Percentiles rank a stretch among this genome's conserved stretches.
These are phyloP conservation scores for Cheirogaleus medius DNA, from an alignment of 2,113 vertebrate genomes.

Conservation along the genomic window DNA sequence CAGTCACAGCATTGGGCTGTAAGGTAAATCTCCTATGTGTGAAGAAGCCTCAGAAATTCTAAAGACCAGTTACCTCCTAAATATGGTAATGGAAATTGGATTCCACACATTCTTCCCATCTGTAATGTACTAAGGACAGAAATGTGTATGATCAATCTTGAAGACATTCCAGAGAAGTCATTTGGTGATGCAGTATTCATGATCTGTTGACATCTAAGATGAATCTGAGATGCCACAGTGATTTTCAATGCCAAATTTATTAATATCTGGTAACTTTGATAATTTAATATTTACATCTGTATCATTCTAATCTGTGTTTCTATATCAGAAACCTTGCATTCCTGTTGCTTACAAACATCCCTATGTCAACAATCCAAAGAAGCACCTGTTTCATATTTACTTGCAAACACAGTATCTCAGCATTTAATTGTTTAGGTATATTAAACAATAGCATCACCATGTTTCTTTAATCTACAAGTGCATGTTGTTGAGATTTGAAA, in stretches of 20 bases:
- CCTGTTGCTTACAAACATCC: neutral
- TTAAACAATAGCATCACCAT: neutral
- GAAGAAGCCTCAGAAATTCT: neutral
- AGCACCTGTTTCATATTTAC: neutral
- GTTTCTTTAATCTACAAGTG: neutral
- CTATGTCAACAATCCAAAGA: neutral
- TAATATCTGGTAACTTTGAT: neutral
- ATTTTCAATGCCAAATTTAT: constrained; percentile 18
- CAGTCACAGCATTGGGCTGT: neutral
- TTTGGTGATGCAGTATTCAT: constrained; percentile 29
- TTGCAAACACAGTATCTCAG: neutral
- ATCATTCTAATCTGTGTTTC: neutral
- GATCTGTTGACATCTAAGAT: constrained; percentile 22
- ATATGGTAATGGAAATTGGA: neutral
- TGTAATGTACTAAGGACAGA: constrained; percentile 16
- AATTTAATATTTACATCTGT: constrained; percentile 37
- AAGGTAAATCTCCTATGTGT: neutral
- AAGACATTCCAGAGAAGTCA: constrained; percentile 37
- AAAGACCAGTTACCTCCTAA: neutral
- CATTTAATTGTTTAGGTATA: constrained; percentile 3
- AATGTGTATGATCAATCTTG: constrained; percentile 17
- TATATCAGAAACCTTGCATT: neutral
- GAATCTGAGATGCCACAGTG: neutral
- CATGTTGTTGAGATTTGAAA: neutral
- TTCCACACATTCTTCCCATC: constrained; percentile 31